Base-by-base conservation (phyloP, 2,797 vertebrate genomes). In the Sternotherus odoratus region DNA sequence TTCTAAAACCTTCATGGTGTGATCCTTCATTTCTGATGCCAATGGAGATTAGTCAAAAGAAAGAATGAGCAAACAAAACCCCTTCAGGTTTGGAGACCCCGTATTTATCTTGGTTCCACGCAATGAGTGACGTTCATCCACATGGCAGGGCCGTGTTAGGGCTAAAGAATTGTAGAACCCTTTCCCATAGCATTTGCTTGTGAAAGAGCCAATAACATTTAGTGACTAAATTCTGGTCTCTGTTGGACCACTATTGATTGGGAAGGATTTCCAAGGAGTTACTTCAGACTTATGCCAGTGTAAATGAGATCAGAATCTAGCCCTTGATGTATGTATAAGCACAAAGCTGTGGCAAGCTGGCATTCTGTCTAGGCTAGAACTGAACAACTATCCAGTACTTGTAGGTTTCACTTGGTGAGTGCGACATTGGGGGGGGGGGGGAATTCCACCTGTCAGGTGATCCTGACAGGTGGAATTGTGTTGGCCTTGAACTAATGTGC, bases 291-390 rank as follows among this genome's bases (percentile, higher is more conserved):
- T 36, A 75, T 0, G 0, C 19, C 5, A 12, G 17, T 15, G 50
- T 15, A 84, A 80, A 72, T 4, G 33, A 0, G 0, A 6, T 53
- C 17, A 0, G 1, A 89, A 19, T 16, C 17, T 12, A 16, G 87
- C 50, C 54, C 50, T 56, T 80, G 43, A 24, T 16, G 43, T 16
- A 0, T 75, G 3, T 4, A 75, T 43, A 54, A 43, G 43, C 46
- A 75, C 46, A 30, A 75, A 75, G 1, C 36, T 83, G 3, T 19
- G 8, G 28, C 82, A 39, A 48, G 10, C 57, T 72, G 6, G 8
- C 6, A 39, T 53, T 30, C 85, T 92, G 50, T 23, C 3, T n/a
- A 74, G 11, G 49, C 91, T 85, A 36, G 43, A 91, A 8, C 24
- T 51, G 48, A 28, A 3, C 3, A 51, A 39, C 77, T 63, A n/a